Evolutionary conservation across 2,113 vertebrate genomes (phyloP).

Genomic region (Eclectus roratus): DNA sequence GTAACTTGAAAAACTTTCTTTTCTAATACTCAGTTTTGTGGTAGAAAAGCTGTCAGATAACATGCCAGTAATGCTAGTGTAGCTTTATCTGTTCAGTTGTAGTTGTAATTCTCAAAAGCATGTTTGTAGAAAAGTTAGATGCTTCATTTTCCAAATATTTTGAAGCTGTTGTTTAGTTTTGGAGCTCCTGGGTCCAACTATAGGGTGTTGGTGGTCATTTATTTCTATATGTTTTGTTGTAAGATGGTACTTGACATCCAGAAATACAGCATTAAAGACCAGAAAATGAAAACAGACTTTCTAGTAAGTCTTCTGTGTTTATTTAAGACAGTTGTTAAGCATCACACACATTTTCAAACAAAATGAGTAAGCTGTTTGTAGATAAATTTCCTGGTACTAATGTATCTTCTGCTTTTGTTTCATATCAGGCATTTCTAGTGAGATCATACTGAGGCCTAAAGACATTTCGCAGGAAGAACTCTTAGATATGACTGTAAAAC

Average conservation of each 20-base stretch:
- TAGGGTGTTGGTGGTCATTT: too few species aligned
- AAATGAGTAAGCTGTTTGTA: neutral
- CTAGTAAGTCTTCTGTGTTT: neutral
- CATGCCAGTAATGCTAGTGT: neutral
- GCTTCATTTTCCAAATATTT: neutral
- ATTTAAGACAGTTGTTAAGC: neutral
- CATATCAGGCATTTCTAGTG: constrained; percentile 80
- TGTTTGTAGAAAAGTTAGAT: neutral
- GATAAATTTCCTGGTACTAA: neutral
- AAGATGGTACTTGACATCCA: neutral
- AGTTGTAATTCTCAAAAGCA: neutral
- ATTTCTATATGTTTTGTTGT: accelerated
- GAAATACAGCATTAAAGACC: neutral
- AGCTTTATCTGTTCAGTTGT: neutral
- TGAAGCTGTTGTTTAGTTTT: neutral
- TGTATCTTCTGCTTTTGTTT: neutral
- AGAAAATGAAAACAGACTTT: neutral
- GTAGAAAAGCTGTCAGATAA: neutral
- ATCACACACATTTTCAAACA: neutral
- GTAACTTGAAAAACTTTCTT: neutral
- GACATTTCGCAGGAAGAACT: constrained; percentile 88
- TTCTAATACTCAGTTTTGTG: neutral
- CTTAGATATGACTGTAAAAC: constrained; percentile 80
- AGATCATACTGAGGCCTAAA: constrained; percentile 83
- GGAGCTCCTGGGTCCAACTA: neutral